Conservation (phyloP, 2,113 vertebrate species). For the Syrmaticus mikado region DNA sequence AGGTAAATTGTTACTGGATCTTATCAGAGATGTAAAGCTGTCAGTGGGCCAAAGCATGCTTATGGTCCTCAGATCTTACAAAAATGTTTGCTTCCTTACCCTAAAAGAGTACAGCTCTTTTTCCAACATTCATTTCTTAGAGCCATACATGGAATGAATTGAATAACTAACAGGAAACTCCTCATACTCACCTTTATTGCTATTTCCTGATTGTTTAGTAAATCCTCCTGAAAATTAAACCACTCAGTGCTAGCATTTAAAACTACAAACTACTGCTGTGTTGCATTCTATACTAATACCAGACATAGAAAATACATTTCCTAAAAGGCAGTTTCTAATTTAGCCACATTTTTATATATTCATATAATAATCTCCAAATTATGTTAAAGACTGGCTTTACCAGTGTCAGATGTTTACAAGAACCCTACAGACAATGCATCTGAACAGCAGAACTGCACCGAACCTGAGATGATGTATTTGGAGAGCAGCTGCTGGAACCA, state of each 20-base stretch:
- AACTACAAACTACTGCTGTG: background rate
- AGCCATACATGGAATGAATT: background rate
- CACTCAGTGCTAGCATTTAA: background rate
- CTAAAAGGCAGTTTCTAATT: background rate
- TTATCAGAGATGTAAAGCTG: background rate
- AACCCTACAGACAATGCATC: background rate
- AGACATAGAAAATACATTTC: background rate
- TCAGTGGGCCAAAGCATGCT: background rate
- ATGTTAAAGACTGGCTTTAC: background rate
- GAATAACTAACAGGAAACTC: background rate
- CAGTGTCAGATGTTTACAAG: accelerated
- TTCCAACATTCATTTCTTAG: background rate
- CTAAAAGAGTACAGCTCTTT: background rate
- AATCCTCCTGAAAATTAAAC: background rate
- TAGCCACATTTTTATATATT: background rate
- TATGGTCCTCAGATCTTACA: background rate
- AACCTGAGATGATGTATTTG: background rate
- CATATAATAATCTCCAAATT: background rate
- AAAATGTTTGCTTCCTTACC: background rate
- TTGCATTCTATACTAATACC: background rate
- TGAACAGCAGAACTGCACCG: background rate
- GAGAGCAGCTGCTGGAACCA: background rate
- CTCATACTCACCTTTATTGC: background rate
- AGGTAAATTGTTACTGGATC: background rate
- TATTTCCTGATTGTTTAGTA: background rate